Evolutionary conservation across 1,140 invertebrate genomes (phyloP).

Genomic region (Drosophila bipectinata): DNA sequence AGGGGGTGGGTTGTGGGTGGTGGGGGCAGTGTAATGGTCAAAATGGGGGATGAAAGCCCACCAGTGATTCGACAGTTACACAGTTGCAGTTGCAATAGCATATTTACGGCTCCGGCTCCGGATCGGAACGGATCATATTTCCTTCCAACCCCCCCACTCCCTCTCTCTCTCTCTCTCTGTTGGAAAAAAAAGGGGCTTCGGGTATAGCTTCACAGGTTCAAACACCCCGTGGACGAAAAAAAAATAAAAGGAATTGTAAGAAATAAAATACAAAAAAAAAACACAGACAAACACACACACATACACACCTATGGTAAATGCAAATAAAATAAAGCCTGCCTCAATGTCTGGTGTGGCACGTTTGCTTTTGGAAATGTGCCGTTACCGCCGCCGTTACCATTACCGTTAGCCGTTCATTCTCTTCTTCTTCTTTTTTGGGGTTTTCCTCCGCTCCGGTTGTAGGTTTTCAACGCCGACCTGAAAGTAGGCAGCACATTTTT

Average conservation of each 20-base stretch:
- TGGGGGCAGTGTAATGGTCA: not conserved
- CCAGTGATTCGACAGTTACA: slow-evolving; percentile 31
- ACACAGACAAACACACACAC: not conserved
- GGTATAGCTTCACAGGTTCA: slow-evolving; percentile 20
- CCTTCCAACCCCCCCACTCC: slow-evolving; percentile 4
- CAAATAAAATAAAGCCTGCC: slow-evolving; percentile 48
- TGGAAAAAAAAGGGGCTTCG: slow-evolving; percentile 18
- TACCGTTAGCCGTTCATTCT: slow-evolving; percentile 1
- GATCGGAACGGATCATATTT: slow-evolving; percentile 61
- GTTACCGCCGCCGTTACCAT: slow-evolving; percentile 4
- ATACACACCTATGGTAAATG: not conserved
- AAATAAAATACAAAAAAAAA: not conserved
- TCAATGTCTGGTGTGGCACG: slow-evolving; percentile 44
- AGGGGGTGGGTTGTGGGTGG: too few relatives aligned
- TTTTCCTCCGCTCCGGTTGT: slow-evolving; percentile 3
- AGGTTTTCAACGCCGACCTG: slow-evolving; percentile 5
- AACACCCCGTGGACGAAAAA: slow-evolving; percentile 18
- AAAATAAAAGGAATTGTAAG: not conserved
- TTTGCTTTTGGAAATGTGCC: slow-evolving; percentile 23
- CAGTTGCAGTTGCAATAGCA: slow-evolving; percentile 46
- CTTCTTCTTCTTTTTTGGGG: not conserved
- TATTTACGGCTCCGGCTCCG: slow-evolving; percentile 11
- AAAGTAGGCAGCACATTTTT: slow-evolving; percentile 71
- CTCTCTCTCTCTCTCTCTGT: too few relatives aligned
- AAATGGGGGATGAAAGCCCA: slow-evolving; percentile 21